Evolutionary conservation across 2,113 vertebrate genomes (phyloP).

Genomic region (Seriola dumerili): DNA sequence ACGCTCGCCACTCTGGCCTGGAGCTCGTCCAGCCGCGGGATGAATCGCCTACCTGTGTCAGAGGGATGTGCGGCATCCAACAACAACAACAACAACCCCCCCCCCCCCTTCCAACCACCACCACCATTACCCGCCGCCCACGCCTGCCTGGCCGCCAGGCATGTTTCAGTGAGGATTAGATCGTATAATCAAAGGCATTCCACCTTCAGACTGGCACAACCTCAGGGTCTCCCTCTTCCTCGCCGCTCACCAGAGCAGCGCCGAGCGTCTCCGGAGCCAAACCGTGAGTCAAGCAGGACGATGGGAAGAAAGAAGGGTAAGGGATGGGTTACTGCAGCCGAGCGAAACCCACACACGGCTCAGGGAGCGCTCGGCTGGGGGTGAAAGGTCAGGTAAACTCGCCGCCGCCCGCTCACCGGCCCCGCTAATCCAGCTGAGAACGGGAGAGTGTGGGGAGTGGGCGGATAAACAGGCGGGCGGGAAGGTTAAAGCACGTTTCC

Average conservation of each 20-base stretch:
- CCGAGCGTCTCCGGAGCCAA: constrained; percentile 40
- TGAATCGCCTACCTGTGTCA: constrained; percentile 76
- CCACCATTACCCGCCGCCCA: constrained; percentile 56
- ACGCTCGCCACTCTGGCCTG: constrained; percentile 59
- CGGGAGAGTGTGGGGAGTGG: constrained; percentile 45
- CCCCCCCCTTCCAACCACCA: constrained; percentile 8
- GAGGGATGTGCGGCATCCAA: constrained; percentile 60
- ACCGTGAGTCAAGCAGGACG: constrained; percentile 57
- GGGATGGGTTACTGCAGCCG: constrained; percentile 2
- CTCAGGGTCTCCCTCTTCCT: constrained; percentile 55
- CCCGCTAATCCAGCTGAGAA: constrained; percentile 41
- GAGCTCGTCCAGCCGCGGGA: constrained; percentile 64
- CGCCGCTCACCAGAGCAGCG: background rate
- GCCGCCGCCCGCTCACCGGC: constrained; percentile 8
- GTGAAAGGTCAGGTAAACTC: constrained; percentile 62
- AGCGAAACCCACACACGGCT: constrained; percentile 66
- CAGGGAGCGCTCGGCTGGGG: constrained; percentile 28
- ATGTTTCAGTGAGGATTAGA: constrained; percentile 58
- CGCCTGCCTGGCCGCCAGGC: constrained; percentile 57
- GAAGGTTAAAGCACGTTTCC: constrained; percentile 64
- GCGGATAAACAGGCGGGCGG: constrained; percentile 39
- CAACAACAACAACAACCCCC: constrained; percentile 42
- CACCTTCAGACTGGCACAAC: constrained; percentile 69
- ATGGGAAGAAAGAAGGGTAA: constrained; percentile 7
- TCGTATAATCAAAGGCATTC: constrained; percentile 65